phyloP scores from a whole-genome alignment of 2,113 vertebrate genomes.

The Sylvietta virens region DNA sequence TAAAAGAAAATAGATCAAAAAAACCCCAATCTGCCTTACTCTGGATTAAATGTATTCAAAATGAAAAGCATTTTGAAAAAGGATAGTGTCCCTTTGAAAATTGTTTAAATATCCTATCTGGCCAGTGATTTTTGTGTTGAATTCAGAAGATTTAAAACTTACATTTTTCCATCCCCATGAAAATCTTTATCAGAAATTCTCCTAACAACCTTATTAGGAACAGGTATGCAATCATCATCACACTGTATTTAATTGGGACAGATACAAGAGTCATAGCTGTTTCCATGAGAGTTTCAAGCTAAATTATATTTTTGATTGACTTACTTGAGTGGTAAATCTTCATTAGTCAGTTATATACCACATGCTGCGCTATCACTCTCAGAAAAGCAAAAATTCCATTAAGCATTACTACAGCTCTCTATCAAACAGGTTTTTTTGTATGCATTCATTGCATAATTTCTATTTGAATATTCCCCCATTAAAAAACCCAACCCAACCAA shows the following conservation, averaged over 20 bases:
- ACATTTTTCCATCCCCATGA: neutral
- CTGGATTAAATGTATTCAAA: neutral
- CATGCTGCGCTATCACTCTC: neutral
- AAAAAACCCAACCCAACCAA: neutral
- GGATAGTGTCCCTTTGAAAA: neutral
- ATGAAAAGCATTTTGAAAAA: neutral
- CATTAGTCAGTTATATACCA: neutral
- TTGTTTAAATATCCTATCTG: neutral
- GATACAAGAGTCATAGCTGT: neutral
- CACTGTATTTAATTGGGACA: neutral
- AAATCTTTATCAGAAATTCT: neutral
- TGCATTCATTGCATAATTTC: neutral
- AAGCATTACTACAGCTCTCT: neutral
- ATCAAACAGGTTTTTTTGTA: neutral
- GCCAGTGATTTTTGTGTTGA: neutral
- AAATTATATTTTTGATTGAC: constrained; percentile 16
- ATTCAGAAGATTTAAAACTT: neutral
- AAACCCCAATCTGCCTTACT: neutral
- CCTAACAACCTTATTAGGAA: neutral
- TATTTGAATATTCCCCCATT: neutral
- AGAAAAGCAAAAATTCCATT: neutral
- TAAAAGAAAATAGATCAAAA: neutral
- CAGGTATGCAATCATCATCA: neutral
- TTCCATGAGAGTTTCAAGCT: neutral
- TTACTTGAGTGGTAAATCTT: neutral